Conservation (phyloP, 2,888 invertebrate species). For the Bhutanitis thaidina region DNA sequence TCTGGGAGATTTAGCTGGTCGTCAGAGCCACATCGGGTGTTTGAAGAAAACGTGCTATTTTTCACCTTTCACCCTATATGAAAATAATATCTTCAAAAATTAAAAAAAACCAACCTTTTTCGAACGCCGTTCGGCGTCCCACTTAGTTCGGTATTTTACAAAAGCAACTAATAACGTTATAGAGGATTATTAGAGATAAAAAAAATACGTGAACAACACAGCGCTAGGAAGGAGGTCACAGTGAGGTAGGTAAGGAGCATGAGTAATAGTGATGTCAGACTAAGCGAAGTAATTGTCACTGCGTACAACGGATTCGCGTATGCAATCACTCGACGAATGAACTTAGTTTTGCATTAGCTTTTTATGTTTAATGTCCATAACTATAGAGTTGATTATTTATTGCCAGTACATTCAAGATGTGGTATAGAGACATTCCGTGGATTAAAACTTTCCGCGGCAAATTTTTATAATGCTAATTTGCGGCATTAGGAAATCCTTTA, state of each 20-base stretch:
- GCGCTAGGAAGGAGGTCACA: neutral
- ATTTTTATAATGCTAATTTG: neutral
- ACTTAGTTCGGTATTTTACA: too few species aligned
- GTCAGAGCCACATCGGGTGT: too few species aligned
- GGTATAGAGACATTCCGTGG: neutral
- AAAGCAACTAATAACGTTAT: neutral
- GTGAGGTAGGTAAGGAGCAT: constrained; percentile 15
- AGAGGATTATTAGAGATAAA: constrained; percentile 3
- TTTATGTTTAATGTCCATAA: neutral
- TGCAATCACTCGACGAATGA: constrained; percentile 11
- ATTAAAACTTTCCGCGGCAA: constrained; percentile 1
- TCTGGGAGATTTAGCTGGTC: too few species aligned
- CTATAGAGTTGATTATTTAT: neutral
- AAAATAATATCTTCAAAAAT: too few species aligned
- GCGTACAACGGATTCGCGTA: neutral
- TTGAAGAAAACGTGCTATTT: too few species aligned
- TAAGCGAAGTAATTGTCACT: neutral
- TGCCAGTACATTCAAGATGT: neutral
- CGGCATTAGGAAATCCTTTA: neutral
- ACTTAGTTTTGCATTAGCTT: neutral
- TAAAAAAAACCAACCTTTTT: too few species aligned
- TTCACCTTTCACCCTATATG: too few species aligned
- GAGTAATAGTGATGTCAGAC: constrained; percentile 17
- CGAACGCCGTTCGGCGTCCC: too few species aligned
- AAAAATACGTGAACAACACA: constrained; percentile 5